phyloP scores from a whole-genome alignment of 2,888 invertebrate genomes.

The Aspidiotus rigidus region DNA sequence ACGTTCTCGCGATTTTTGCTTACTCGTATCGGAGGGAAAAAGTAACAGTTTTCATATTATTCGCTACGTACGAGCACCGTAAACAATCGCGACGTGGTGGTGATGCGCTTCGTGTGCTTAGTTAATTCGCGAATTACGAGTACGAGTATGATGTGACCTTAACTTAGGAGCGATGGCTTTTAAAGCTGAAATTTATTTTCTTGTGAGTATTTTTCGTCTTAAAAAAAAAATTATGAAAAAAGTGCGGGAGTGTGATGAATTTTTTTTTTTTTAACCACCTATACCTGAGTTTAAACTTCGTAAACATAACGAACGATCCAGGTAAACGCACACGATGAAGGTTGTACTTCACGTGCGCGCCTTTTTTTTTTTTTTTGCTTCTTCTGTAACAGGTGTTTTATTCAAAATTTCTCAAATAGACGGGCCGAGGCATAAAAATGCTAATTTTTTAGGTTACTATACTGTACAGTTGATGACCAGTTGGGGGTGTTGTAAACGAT shows the following conservation, averaged over 20 bases:
- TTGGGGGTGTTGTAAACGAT: too few relatives aligned
- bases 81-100: constrained; percentile 23
- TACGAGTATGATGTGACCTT: constrained; percentile 20
- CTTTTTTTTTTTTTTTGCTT: too few relatives aligned
- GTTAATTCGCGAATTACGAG: constrained; percentile 14
- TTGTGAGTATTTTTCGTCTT: constrained; percentile 16
- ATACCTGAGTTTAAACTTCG: too few relatives aligned
- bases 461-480: too few relatives aligned
- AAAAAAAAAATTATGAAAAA: too few relatives aligned
- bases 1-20: constrained; percentile 20
- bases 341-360: too few relatives aligned
- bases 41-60: neutral
- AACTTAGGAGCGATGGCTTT: constrained; percentile 26
- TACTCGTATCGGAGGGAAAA: constrained; percentile 3
- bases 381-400: too few relatives aligned
- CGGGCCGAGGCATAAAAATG: too few relatives aligned
- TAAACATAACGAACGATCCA: too few relatives aligned
- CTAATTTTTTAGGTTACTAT: too few relatives aligned
- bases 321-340: too few relatives aligned
- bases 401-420: too few relatives aligned
- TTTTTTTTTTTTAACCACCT: constrained; percentile 17
- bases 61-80: constrained; percentile 2
- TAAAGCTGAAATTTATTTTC: constrained; percentile 15
- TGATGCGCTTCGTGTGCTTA: constrained; percentile 16
- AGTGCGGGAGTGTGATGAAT: neutral